Evolutionary conservation across 2,797 vertebrate species (phyloP).

Genomic region (Alca torda): DNA sequence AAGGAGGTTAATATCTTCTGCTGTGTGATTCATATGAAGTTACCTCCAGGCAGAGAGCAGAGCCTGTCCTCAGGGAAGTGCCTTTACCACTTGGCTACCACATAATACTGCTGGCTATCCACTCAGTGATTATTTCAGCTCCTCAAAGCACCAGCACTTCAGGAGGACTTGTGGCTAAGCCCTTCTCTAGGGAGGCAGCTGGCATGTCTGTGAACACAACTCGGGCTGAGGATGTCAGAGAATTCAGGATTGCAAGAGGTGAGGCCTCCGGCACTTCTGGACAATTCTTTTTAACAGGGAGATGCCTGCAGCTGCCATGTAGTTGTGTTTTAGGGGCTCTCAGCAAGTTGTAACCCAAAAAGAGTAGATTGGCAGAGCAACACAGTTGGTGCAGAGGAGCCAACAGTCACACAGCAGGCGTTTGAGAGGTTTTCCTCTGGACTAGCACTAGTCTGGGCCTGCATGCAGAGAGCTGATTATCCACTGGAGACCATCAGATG

Average conservation of each 20-base stretch:
- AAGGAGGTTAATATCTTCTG: not conserved
- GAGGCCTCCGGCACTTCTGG: not conserved
- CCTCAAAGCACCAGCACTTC: not conserved
- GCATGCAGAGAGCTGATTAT: not conserved
- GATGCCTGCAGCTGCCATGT: not conserved
- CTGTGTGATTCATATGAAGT: not conserved
- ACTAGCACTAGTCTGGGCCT: not conserved
- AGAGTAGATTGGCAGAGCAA: not conserved
- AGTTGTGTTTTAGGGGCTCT: not conserved
- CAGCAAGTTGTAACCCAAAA: not conserved
- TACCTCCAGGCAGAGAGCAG: not conserved
- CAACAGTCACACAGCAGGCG: not conserved
- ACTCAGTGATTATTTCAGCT: not conserved
- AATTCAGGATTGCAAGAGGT: not conserved
- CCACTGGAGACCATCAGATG: not conserved
- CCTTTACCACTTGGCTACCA: not conserved
- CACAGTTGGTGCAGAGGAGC: not conserved
- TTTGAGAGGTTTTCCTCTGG: not conserved
- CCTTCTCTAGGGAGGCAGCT: not conserved
- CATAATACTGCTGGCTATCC: not conserved
- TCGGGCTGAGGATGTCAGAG: no score
- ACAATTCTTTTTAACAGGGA: not conserved
- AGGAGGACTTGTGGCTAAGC: not conserved
- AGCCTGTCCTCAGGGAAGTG: not conserved
- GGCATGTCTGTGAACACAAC: fast-evolving